These are phyloP conservation scores for Numida meleagris DNA, from an alignment of 2,113 vertebrate species.

Conservation along the genomic window DNA sequence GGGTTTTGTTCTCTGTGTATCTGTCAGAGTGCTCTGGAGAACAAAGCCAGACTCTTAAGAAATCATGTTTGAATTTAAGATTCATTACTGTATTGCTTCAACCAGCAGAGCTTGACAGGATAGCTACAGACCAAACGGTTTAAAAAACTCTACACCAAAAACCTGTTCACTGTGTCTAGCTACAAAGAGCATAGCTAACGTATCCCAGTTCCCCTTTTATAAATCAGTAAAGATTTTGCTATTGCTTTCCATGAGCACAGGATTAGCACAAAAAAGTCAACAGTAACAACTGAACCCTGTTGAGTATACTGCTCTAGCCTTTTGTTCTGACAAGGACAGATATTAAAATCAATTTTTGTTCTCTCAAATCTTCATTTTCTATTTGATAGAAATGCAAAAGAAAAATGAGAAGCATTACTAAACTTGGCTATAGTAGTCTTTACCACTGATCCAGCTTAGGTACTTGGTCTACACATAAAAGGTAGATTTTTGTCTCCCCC, in stretches of 20 bases:
- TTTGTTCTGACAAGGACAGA: not conserved
- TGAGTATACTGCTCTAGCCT: not conserved
- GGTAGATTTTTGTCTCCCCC: not conserved
- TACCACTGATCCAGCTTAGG: not conserved
- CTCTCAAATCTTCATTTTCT: not conserved
- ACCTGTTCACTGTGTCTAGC: not conserved
- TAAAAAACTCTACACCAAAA: not conserved
- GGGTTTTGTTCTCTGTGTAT: not conserved
- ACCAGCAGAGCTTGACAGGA: not conserved
- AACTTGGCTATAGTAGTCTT: not conserved
- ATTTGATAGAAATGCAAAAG: not conserved
- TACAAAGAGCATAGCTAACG: not conserved
- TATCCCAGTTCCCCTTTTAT: not conserved
- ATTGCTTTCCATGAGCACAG: not conserved
- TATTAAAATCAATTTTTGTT: not conserved
- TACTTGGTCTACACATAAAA: not conserved
- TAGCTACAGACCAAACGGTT: not conserved
- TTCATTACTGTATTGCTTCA: not conserved
- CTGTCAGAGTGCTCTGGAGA: not conserved
- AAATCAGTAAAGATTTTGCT: not conserved
- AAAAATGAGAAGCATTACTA: not conserved
- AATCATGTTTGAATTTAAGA: not conserved
- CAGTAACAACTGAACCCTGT: not conserved
- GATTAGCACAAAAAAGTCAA: not conserved
- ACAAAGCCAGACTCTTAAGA: conserved; percentile 9